Evolutionary conservation across 2,888 invertebrate genomes (phyloP).

Genomic region (Hedya salicella): DNA sequence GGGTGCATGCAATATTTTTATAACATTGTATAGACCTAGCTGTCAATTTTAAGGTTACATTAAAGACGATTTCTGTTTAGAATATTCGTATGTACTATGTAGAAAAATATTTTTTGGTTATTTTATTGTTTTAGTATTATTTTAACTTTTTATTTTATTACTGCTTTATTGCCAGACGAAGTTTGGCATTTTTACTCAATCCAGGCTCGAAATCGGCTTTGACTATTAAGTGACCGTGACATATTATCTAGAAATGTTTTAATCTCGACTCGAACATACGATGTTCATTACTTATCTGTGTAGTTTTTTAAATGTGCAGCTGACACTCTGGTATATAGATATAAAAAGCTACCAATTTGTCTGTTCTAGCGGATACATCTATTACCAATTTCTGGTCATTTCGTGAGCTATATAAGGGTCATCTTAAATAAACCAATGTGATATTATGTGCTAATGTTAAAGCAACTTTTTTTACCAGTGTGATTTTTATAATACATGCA

Average conservation of each 20-base stretch:
- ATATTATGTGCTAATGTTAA: slow-evolving; percentile 52
- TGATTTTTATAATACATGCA: slow-evolving; percentile 53
- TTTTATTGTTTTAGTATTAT: background rate
- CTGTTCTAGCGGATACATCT: too few species aligned
- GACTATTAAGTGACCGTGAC: too few species aligned
- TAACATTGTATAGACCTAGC: background rate
- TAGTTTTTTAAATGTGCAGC: background rate
- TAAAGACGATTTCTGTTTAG: too few species aligned
- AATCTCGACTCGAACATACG: too few species aligned
- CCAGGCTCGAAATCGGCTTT: too few species aligned
- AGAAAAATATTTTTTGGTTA: background rate
- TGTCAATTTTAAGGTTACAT: background rate
- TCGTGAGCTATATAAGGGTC: background rate
- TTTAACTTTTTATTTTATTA: background rate
- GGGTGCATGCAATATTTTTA: slow-evolving; percentile 1
- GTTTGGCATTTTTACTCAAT: background rate
- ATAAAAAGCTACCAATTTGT: too few species aligned
- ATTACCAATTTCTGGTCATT: too few species aligned
- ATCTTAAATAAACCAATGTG: slow-evolving; percentile 48
- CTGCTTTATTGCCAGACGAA: too few species aligned
- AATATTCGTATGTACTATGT: background rate
- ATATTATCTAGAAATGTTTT: too few species aligned
- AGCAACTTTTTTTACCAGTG: slow-evolving; percentile 43
- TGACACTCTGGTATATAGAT: background rate
- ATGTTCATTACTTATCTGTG: background rate